A percentile compares a stretch with the other conserved stretches of the same genome.
Evolutionary conservation across 2,113 vertebrate species (phyloP).

Genomic region (Sinosuthora webbiana): DNA sequence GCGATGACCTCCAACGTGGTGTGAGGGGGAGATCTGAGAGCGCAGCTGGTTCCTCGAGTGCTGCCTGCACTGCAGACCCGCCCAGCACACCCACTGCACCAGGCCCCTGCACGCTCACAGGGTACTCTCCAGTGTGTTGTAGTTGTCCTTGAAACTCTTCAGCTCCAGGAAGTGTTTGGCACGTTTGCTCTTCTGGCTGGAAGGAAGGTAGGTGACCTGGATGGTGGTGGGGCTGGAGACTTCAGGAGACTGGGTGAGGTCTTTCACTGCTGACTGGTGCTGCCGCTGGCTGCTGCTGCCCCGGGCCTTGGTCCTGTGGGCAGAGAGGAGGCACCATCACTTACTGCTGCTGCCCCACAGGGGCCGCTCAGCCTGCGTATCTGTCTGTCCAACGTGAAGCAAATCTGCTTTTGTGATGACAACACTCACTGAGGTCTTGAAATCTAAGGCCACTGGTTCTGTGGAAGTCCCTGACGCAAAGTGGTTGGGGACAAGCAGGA

Average conservation of each 20-base stretch:
- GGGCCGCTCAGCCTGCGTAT: accelerated
- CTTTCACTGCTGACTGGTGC: constrained; percentile 91
- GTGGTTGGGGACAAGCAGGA: accelerated
- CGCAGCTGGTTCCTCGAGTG: neutral
- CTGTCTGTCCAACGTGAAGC: accelerated
- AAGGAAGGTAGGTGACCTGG: constrained; percentile 90
- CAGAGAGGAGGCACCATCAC: neutral
- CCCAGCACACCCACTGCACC: neutral
- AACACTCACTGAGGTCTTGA: accelerated
- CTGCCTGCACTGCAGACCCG: neutral
- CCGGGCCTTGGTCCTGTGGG: constrained; percentile 69
- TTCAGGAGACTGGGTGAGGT: constrained; percentile 82
- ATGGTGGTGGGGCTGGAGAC: constrained; percentile 75
- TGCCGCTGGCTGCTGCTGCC: constrained; percentile 76
- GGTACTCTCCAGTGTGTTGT: constrained; percentile 94
- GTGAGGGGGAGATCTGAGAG: neutral
- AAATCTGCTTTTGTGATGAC: neutral
- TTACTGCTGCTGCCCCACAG: neutral
- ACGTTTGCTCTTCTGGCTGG: constrained; percentile 90
- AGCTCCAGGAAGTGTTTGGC: constrained; percentile 94
- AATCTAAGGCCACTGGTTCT: neutral
- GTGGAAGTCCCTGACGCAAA: neutral
- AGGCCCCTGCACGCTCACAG: constrained; percentile 55
- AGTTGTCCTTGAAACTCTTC: constrained; percentile 98
- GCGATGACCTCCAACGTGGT: accelerated